Evolutionary conservation across 2,113 vertebrate genomes (phyloP).

Genomic region (Nematolebias whitei): DNA sequence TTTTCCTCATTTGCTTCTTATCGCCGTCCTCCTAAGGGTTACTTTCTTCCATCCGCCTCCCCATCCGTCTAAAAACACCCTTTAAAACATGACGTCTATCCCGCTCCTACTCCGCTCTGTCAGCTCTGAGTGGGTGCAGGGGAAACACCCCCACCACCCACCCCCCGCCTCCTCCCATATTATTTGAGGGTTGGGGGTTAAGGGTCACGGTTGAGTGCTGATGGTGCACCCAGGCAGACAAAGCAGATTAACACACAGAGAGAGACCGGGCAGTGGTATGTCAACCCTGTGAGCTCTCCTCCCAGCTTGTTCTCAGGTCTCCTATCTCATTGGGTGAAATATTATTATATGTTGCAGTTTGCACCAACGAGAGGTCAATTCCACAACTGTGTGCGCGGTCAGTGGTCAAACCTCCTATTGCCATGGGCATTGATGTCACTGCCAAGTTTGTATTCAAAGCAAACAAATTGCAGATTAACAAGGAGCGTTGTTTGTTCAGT

Average conservation of each 20-base stretch:
- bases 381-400: constrained; percentile 45
- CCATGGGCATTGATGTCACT: constrained; percentile 32
- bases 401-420: constrained; percentile 55
- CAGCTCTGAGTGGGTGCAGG: neutral
- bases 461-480: constrained; percentile 37
- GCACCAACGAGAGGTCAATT: constrained; percentile 64
- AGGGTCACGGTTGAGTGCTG: constrained; percentile 69
- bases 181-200: constrained; percentile 56
- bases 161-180: constrained; percentile 6
- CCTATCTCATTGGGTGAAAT: constrained; percentile 55
- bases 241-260: constrained; percentile 70
- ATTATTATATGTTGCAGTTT: constrained; percentile 60
- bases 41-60: neutral
- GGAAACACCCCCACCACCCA: too few relatives aligned
- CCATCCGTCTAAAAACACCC: neutral
- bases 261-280: constrained; percentile 47
- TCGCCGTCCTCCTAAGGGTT: constrained; percentile 21
- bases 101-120: constrained; percentile 6
- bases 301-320: constrained; percentile 32
- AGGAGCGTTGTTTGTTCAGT: neutral
- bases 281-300: constrained; percentile 25
- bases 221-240: constrained; percentile 71
- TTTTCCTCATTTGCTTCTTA: constrained; percentile 27
- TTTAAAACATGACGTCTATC: constrained; percentile 8
- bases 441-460: constrained; percentile 51